Base-by-base conservation (phyloP, 2,888 invertebrate genomes). In the Tipula lateralis region DNA sequence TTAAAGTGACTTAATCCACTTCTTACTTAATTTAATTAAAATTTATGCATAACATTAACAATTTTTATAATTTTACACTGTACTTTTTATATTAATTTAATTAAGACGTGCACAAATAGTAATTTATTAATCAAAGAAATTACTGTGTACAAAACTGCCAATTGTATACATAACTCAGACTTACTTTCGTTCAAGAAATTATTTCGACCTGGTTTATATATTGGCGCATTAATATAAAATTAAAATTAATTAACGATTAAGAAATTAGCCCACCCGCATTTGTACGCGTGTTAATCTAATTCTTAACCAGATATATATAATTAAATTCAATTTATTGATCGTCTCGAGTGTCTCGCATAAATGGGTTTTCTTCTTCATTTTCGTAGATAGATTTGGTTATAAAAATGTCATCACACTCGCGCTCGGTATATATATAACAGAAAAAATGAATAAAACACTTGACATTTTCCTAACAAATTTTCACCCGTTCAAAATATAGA, bases 381-480 rank as follows among this genome's bases (percentile, higher is more conserved):
- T 24, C 66, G 7, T 9, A 24, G 7, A 19, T 66, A 66, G 24
- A 66, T 24, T 66, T 66, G 19, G 66, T 9, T 66, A 66, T 66
- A 66, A 66, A 66, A 66, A 66, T 66, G 66, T 66, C 66, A 66
- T 9, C 66, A 66, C 66, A 66, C 66, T 66, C 66, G 66, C 19
- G 9, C 7, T 32, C 7, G 13, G 39, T 66, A 66, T 66, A 24
- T 66, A 66, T 66, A 24, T 6, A 66, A 66, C 19, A 24, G 24
- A 24, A 24, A 66, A 66, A 66, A 66, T 24, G 2, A 66, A 66
- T 66, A 66, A 66, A 66, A 66, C 66, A 66, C 66, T 66, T 66
- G 66, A 66, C 66, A 66, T 66, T 66, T 66, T 66, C 24, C 66
- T 66, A 66, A 66, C 66, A 66, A 66, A 66, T 66, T 66, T 66